Evolutionary conservation across 1,140 invertebrate species (phyloP), one percentile per base, ranked within the genome.

Genomic region (Theocolax elegans): DNA sequence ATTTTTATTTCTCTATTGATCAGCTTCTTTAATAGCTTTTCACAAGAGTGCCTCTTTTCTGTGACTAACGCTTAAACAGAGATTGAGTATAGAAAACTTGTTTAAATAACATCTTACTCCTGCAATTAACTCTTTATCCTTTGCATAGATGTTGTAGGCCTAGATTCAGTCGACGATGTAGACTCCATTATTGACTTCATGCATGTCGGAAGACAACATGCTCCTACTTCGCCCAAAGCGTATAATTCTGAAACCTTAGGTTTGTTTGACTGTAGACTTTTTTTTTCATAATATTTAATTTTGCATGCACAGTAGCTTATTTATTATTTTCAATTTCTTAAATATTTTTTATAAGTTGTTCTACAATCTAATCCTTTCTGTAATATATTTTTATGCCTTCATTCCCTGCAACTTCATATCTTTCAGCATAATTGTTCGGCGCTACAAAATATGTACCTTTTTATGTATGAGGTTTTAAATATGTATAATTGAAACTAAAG

Each of bases 81-180:
- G 21, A 35, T 54, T 17, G 0, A 17, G 23, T 19, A 17, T 54
- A 3, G 6, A 51, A 9, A 31, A 31, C 19, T 40, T 23, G 2
- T 44, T 51, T 51, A 31, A 1, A 31, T 63, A 56, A 17, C 21
- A 2, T 51, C n/a, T 51, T 48, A 46, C 19, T 56, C 25, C 19
- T 66, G 31, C n/a, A 31, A 63, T 42, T 58, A 66, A 66, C 35
- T 40, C 12, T 74, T 65, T 42, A 42, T 66, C 38, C 51, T 70
- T 72, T 74, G 23, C 15, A 54, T 65, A 74, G 74, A 74, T 76
- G 71, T 73, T 71, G 62, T 74, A 72, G 72, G 68, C 58, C 38
- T 76, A 68, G 72, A 74, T 64, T 66, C 48, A 53, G 27, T 71
- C 44, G 60, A 72, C 23, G 71, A 76, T 62, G 21, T 72, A 59